Conservation (phyloP, 2,797 vertebrate species). For the Clarias fuscus region DNA sequence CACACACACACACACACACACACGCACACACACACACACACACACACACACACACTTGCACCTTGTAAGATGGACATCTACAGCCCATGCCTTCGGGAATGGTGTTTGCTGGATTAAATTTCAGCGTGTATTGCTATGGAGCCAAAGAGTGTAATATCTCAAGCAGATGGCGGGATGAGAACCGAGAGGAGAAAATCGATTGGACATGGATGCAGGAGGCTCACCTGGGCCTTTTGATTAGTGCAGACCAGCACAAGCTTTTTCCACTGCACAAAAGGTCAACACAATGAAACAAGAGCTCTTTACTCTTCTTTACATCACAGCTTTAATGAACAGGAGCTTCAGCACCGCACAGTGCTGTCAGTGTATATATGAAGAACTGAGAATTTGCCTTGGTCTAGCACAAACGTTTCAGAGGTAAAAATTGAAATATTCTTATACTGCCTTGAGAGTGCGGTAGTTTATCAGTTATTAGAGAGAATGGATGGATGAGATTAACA, state of each 20-base stretch:
- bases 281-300: conserved; percentile 35
- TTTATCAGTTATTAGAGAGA: conserved; percentile 8
- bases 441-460: not conserved
- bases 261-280: conserved; percentile 48
- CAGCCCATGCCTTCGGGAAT: conserved; percentile 36
- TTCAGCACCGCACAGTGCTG: not conserved
- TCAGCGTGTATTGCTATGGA: conserved; percentile 39
- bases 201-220: conserved; percentile 40
- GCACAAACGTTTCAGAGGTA: conserved; percentile 16
- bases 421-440: conserved; percentile 16
- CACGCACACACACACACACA: conserved; percentile 14
- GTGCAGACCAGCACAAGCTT: conserved; percentile 38
- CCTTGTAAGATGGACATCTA: conserved; percentile 29
- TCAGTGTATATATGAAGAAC: conserved; percentile 17
- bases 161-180: conserved; percentile 53
- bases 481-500: not conserved
- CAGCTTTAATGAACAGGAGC: conserved; percentile 7
- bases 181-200: conserved; percentile 42
- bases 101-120: conserved; percentile 54
- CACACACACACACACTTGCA: conserved; percentile 4
- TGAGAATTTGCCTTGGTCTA: not conserved
- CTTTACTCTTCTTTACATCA: conserved; percentile 17
- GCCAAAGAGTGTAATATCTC: conserved; percentile 42
- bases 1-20: not conserved
- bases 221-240: conserved; percentile 49